A percentile compares a stretch with the other conserved stretches of the same genome.
These are phyloP conservation scores for Tragelaphus strepsiceros DNA, from an alignment of 2,113 vertebrate species.

Conservation along the genomic window DNA sequence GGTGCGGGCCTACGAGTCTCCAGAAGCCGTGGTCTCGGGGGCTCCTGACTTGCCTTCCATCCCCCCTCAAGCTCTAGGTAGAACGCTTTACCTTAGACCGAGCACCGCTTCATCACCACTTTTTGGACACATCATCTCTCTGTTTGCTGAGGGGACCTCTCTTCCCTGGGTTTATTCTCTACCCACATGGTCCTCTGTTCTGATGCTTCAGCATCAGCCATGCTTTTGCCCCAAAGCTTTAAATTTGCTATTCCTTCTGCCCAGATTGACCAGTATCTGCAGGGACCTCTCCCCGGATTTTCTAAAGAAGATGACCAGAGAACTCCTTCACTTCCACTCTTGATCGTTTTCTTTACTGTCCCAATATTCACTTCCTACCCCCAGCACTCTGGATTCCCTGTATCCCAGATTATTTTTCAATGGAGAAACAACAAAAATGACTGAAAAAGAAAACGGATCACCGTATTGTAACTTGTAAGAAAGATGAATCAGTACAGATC, in stretches of 20 bases:
- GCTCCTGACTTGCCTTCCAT: fast-evolving
- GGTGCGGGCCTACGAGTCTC: not conserved
- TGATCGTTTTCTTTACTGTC: not conserved
- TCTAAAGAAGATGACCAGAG: fast-evolving
- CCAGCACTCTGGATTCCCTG: fast-evolving
- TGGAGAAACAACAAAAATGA: fast-evolving
- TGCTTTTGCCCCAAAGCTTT: too few species aligned
- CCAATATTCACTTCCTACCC: not conserved
- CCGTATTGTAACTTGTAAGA: fast-evolving
- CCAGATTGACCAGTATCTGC: not conserved
- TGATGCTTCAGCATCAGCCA: fast-evolving
- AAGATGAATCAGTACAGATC: fast-evolving
- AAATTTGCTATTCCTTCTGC: fast-evolving
- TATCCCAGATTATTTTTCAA: not conserved
- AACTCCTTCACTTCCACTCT: not conserved
- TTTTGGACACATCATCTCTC: fast-evolving
- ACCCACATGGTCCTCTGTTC: not conserved
- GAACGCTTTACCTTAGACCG: not conserved
- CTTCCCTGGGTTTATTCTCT: not conserved
- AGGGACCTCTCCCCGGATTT: not conserved
- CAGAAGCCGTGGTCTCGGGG: fast-evolving
- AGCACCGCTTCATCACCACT: not conserved
- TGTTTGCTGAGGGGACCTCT: not conserved
- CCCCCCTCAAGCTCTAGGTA: fast-evolving
- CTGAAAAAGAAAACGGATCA: too few species aligned